A percentile compares a stretch with the other conserved stretches of the same genome.
Evolutionary conservation across 2,888 invertebrate species (phyloP).

Genomic region (Drosophila mettleri): DNA sequence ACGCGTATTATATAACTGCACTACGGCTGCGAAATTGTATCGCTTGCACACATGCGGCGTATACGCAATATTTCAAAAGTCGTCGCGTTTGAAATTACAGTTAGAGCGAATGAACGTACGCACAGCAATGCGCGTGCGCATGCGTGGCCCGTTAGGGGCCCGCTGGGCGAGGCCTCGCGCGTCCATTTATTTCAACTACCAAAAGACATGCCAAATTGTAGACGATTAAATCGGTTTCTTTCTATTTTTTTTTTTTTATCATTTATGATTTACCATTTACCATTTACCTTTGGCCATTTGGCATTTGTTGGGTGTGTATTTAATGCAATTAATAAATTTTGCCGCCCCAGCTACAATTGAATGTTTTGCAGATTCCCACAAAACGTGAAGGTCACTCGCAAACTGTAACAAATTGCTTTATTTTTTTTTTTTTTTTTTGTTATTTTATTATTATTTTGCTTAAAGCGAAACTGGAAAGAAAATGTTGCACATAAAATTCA

Average conservation of each 20-base stretch:
- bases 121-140: slow-evolving; percentile 71
- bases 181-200: slow-evolving; percentile 16
- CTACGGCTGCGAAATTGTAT: slow-evolving; percentile 55
- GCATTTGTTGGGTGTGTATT: slow-evolving; percentile 41
- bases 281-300: slow-evolving; percentile 5
- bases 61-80: slow-evolving; percentile 73
- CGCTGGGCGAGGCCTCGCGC: slow-evolving; percentile 32
- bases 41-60: slow-evolving; percentile 60
- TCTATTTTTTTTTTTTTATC: slow-evolving; percentile 15
- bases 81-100: slow-evolving; percentile 73
- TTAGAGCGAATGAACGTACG: slow-evolving; percentile 56
- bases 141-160: slow-evolving; percentile 34
- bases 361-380: slow-evolving; percentile 27
- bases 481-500: slow-evolving; percentile 69
- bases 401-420: slow-evolving; percentile 56
- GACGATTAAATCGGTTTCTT: slow-evolving; percentile 32
- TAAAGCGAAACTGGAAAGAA: slow-evolving; percentile 40
- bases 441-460: slow-evolving; percentile 11
- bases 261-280: slow-evolving; percentile 3
- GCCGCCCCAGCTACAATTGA: slow-evolving; percentile 27
- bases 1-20: slow-evolving; percentile 61
- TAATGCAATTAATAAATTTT: slow-evolving; percentile 57
- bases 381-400: slow-evolving; percentile 43
- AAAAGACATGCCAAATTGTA: slow-evolving; percentile 54
- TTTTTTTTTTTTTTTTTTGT: slow-evolving; percentile 3